These are phyloP conservation scores for Drosophila auraria DNA, from an alignment of 1,140 invertebrate species.

Conservation along the genomic window DNA sequence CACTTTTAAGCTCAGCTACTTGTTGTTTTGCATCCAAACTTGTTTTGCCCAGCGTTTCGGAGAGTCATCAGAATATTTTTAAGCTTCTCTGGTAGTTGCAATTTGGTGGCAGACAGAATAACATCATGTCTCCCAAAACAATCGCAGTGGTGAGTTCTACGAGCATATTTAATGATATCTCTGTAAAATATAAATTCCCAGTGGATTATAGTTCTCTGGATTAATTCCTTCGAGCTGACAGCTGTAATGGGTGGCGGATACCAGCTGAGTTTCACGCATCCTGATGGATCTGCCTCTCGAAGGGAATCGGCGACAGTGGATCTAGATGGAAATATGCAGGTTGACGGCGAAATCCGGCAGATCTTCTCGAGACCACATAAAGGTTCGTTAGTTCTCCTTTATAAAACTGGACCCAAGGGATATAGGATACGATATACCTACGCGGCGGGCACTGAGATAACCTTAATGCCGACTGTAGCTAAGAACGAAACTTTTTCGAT, in stretches of 20 bases:
- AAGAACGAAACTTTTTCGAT: not conserved
- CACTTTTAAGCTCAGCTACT: conserved; percentile 18
- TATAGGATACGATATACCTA: conserved; percentile 10
- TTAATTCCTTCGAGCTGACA: conserved; percentile 3
- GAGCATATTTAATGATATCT: not conserved
- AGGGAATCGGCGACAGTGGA: conserved; percentile 13
- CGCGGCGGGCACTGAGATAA: not conserved
- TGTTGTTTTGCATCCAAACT: conserved; percentile 27
- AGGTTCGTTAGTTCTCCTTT: conserved; percentile 2
- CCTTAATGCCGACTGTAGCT: not conserved
- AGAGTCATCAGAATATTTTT: conserved; percentile 1
- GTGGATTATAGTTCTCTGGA: conserved; percentile 22
- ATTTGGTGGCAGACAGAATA: conserved; percentile 1
- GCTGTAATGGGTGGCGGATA: conserved; percentile 5
- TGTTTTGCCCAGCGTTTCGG: conserved; percentile 8
- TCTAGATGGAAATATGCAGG: not conserved
- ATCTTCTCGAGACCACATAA: not conserved
- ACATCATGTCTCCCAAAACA: conserved; percentile 28
- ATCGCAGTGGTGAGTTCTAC: conserved; percentile 12
- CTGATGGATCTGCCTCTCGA: conserved; percentile 27
- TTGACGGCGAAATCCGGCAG: conserved; percentile 25
- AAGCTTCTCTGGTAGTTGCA: conserved; percentile 18
- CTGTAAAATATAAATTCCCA: not conserved
- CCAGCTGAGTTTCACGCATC: conserved; percentile 11
- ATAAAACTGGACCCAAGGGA: conserved; percentile 23